phyloP scores from a whole-genome alignment of 2,113 vertebrate genomes.

The Catharus minimus region DNA sequence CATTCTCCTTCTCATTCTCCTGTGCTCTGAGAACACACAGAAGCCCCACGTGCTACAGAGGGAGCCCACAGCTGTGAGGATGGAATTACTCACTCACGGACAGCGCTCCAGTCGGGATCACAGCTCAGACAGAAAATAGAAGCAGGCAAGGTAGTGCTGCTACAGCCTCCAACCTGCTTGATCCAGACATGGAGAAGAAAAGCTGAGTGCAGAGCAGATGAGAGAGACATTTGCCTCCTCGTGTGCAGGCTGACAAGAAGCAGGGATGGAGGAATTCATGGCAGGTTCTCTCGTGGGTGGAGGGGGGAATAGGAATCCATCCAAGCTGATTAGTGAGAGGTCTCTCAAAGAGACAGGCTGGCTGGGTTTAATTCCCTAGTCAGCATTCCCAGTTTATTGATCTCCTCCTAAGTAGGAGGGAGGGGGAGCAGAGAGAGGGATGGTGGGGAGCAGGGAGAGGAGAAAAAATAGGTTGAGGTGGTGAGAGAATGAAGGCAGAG shows the following conservation, averaged over 20 bases:
- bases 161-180: slow-evolving; percentile 19
- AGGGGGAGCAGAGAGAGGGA: background rate
- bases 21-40: slow-evolving; percentile 14
- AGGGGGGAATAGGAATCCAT: slow-evolving; percentile 32
- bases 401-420: slow-evolving; percentile 43
- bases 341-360: slow-evolving; percentile 52
- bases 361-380: slow-evolving; percentile 56
- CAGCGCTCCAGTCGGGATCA: slow-evolving; percentile 37
- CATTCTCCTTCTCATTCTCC: slow-evolving; percentile 39
- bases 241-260: slow-evolving; percentile 41
- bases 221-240: slow-evolving; percentile 61
- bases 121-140: slow-evolving; percentile 44
- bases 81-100: background rate
- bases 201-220: slow-evolving; percentile 22
- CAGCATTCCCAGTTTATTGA: slow-evolving; percentile 63
- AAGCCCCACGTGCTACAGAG: slow-evolving; percentile 34
- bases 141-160: slow-evolving; percentile 41
- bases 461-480: slow-evolving; percentile 39
- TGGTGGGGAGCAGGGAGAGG: background rate
- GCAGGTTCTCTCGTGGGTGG: background rate
- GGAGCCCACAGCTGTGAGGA: slow-evolving; percentile 25
- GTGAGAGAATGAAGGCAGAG: background rate
- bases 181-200: slow-evolving; percentile 31
- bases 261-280: background rate
- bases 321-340: slow-evolving; percentile 62